phyloP scores from a whole-genome alignment of 2,888 invertebrate species.

The Hemaris fuciformis region DNA sequence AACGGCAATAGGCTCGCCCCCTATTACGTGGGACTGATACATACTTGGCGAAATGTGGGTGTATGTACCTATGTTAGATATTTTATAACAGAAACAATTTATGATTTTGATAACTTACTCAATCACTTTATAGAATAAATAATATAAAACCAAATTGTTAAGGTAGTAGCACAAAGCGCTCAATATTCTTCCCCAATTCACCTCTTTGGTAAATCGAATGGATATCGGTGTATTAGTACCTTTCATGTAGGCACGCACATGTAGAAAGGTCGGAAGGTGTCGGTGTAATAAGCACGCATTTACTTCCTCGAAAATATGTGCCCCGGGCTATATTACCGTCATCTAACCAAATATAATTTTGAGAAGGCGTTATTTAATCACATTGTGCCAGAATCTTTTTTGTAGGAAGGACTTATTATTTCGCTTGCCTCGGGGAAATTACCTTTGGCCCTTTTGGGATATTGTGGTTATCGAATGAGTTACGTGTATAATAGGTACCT shows the following conservation, averaged over 20 bases:
- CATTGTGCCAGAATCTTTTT: constrained; percentile 38
- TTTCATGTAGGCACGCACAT: constrained; percentile 40
- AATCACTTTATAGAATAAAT: no score
- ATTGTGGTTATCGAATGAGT: constrained; percentile 21
- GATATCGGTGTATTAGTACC: constrained; percentile 48
- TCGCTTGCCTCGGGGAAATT: constrained; percentile 49
- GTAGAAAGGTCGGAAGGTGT: constrained; percentile 22
- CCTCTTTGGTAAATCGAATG: constrained; percentile 40
- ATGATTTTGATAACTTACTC: no score
- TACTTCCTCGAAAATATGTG: constrained; percentile 17
- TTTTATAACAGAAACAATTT: no score
- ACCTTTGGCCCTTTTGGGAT: constrained; percentile 36
- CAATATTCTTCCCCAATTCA: constrained; percentile 30
- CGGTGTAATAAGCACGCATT: constrained; percentile 28
- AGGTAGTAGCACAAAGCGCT: neutral
- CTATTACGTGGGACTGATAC: no score
- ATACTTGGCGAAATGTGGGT: no score
- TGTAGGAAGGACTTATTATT: constrained; percentile 42
- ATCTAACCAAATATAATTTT: constrained; percentile 34
- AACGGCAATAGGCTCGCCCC: no score
- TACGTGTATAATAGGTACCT: neutral
- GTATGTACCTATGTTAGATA: no score
- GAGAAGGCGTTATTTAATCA: constrained; percentile 34
- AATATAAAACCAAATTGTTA: no score
- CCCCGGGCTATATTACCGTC: constrained; percentile 19